Evolutionary conservation across 2,797 vertebrate species (phyloP).

Genomic region (Sternotherus odoratus): DNA sequence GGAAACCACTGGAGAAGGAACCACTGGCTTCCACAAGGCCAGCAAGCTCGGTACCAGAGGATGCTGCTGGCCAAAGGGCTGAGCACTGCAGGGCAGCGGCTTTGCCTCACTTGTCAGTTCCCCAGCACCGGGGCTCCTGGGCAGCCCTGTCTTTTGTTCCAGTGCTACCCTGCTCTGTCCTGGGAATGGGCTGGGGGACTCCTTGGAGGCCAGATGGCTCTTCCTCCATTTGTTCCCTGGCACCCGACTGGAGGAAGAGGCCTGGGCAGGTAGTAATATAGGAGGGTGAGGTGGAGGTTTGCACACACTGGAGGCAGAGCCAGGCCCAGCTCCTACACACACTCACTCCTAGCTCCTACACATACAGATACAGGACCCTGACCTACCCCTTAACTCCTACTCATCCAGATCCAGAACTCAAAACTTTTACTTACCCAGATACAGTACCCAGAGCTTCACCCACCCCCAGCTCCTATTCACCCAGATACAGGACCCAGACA

Average conservation of each 20-base stretch:
- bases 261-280: background rate
- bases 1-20: background rate
- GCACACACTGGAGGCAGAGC: background rate
- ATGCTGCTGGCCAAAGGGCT: background rate
- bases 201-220: constrained; percentile 33
- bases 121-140: background rate
- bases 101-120: background rate
- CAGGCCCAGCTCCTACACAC: background rate
- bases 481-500: background rate
- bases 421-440: too few relatives aligned
- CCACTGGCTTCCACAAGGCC: background rate
- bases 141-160: constrained; percentile 35
- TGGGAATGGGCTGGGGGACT: constrained; percentile 2
- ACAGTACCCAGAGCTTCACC: background rate
- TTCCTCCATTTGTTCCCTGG: constrained; percentile 39
- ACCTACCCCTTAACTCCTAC: too few relatives aligned
- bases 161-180: constrained; percentile 28
- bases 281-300: background rate
- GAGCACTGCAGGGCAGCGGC: background rate
- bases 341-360: background rate
- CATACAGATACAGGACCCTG: too few relatives aligned
- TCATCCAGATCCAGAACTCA: background rate
- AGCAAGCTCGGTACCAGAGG: background rate
- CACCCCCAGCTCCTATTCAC: too few relatives aligned
- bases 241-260: background rate